Conservation (phyloP, 2,888 invertebrate species). For the Perizoma flavofasciatum region DNA sequence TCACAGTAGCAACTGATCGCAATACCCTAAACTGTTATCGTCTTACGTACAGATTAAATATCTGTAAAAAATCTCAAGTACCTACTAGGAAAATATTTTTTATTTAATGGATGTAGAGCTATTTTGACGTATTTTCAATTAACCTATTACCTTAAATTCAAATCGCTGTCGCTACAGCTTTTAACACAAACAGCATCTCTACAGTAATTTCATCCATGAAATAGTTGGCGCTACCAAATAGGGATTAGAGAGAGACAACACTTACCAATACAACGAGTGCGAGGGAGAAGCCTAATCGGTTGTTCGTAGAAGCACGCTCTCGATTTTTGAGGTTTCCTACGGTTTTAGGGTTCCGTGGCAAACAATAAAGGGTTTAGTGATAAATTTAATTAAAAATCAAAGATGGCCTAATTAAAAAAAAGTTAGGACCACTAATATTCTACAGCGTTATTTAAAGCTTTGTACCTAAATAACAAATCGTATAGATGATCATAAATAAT, state of each 20-base stretch:
- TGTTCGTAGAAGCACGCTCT: constrained; percentile 52
- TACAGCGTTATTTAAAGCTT: no score
- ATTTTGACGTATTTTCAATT: no score
- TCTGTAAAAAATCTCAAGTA: no score
- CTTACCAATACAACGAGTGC: constrained; percentile 37
- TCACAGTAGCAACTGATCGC: no score
- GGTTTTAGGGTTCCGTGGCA: constrained; percentile 41
- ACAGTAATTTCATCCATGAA: constrained; percentile 83
- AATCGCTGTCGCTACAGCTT: constrained; percentile 45
- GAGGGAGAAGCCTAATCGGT: constrained; percentile 49
- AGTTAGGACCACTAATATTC: no score
- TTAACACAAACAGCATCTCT: constrained; percentile 43
- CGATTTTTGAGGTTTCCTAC: constrained; percentile 71
- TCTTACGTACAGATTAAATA: no score
- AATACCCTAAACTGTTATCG: no score
- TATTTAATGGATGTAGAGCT: no score
- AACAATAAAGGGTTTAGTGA: constrained; percentile 9
- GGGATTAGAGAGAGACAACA: constrained; percentile 76
- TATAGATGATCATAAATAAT: no score
- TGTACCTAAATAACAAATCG: no score
- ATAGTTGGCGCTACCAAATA: constrained; percentile 84
- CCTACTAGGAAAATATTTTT: no score
- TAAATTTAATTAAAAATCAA: background rate
- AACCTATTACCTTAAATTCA: background rate
- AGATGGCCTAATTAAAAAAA: no score